These are phyloP conservation scores for Chanos chanos DNA, from an alignment of 2,797 vertebrate species.

Conservation along the genomic window DNA sequence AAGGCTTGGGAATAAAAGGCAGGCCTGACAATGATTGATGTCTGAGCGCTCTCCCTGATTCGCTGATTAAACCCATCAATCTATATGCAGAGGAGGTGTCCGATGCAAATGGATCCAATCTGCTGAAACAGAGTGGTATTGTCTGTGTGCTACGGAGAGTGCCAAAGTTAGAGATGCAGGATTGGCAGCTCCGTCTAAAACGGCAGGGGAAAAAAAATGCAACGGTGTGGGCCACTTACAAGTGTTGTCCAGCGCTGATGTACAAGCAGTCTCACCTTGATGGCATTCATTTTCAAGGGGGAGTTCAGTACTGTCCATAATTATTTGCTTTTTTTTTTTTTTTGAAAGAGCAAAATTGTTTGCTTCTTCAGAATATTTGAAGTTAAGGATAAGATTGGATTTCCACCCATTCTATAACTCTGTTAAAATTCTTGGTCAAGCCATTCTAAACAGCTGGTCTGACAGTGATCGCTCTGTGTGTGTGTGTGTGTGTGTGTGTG, in stretches of 20 bases:
- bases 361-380: conserved; percentile 18
- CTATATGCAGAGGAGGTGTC: conserved; percentile 97
- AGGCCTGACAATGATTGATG: conserved; percentile 85
- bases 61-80: conserved; percentile 99
- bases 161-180: conserved; percentile 70
- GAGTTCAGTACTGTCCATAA: conserved; percentile 22
- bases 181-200: conserved; percentile 58
- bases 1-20: conserved; percentile 63
- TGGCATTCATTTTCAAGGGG: conserved; percentile 21
- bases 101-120: conserved; percentile 93
- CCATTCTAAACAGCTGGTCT: no score
- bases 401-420: no score
- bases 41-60: conserved; percentile 91
- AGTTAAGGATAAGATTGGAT: no score
- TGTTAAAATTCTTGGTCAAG: no score
- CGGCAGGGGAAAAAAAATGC: conserved; percentile 43
- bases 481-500: no score
- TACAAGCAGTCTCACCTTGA: conserved; percentile 38
- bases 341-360: conserved; percentile 11
- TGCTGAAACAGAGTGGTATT: conserved; percentile 78
- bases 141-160: conserved; percentile 70
- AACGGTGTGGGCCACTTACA: conserved; percentile 17
- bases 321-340: conserved; percentile 37
- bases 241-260: conserved; percentile 37
- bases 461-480: no score